Base-by-base conservation (phyloP, 2,113 vertebrate species). In the Elephantulus edwardii region DNA sequence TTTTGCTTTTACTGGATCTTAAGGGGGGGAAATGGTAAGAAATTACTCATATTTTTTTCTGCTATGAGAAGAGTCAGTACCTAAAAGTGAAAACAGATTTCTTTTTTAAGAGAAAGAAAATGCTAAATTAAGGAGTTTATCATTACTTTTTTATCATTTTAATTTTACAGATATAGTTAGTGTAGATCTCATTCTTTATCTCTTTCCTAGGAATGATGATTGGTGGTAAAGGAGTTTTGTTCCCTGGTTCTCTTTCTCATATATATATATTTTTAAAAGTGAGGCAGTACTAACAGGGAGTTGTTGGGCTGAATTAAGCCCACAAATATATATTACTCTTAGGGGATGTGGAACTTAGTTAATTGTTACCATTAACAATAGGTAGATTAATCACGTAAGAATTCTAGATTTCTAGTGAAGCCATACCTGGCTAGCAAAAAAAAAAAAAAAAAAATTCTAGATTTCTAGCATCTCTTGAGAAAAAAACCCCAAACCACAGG, bases 41-140 rank as follows among this genome's bases (percentile, higher is more conserved):
- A 80, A 83, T 62, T 56, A 46, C 8, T 72, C 1, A 1, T 28
- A 7, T 66, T 72, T 74, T 56, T 84, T 87, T 54, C 66, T 72
- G 13, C 22, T 54, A 1, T 48, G 30, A 74, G 19, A 83, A 79
- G 14, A 0, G 72, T 79, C 5, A 66, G 3, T 86, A 66, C 56
- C 30, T 89, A 89, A 87, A 89, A 89, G 40, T 90, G 33, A 12
- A 74, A 70, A 70, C 5, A 62, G 28, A 52, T 48, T 74, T 89
- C 6, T 48, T 80, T 84, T 46, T 58, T 35, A 68, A 50, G 50
- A 84, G 6, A 81, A 71, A 81, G 33, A 54, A 82, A 58, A 89
- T 13, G 10, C 74, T 92, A 83, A 86, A 26, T 75, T 85, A 88
- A 88, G 56, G 58, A 58, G 24, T 88, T 91, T 87, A 28, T 83